Conservation (phyloP, 2,113 vertebrate species). For the Hyaena hyaena region DNA sequence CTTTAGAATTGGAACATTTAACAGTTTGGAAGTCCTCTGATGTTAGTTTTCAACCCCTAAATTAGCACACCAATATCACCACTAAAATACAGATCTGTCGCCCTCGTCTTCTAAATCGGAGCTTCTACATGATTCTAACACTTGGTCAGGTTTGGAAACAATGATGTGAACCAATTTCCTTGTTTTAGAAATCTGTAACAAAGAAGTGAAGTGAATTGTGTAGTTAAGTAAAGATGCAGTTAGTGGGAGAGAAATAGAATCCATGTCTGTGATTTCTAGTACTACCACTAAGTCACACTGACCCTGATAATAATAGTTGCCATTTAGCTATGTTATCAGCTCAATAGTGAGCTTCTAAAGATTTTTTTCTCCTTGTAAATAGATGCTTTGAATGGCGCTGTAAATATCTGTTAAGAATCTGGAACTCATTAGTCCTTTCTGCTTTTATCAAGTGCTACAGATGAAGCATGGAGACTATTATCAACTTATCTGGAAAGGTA, state of each 20-base stretch:
- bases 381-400: not conserved
- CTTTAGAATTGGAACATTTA: conserved; percentile 15
- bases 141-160: not conserved
- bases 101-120: not conserved
- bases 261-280: not conserved
- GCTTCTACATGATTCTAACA: not conserved
- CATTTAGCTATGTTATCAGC: not conserved
- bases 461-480: conserved; percentile 96
- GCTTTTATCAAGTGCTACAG: conserved; percentile 89
- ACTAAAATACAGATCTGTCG: not conserved
- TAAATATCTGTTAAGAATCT: not conserved
- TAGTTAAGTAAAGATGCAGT: not conserved
- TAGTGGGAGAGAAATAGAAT: not conserved
- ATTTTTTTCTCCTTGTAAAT: not conserved
- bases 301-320: not conserved
- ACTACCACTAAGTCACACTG: not conserved
- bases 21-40: not conserved
- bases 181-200: conserved; percentile 25
- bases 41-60: not conserved
- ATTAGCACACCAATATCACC: not conserved
- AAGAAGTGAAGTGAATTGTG: not conserved
- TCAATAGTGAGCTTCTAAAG: not conserved
- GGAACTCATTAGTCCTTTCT: not conserved
- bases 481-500: conserved; percentile 92
- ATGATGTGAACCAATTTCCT: not conserved